Evolutionary conservation across 2,888 invertebrate species (phyloP).

Genomic region (Eupithecia centaureata): DNA sequence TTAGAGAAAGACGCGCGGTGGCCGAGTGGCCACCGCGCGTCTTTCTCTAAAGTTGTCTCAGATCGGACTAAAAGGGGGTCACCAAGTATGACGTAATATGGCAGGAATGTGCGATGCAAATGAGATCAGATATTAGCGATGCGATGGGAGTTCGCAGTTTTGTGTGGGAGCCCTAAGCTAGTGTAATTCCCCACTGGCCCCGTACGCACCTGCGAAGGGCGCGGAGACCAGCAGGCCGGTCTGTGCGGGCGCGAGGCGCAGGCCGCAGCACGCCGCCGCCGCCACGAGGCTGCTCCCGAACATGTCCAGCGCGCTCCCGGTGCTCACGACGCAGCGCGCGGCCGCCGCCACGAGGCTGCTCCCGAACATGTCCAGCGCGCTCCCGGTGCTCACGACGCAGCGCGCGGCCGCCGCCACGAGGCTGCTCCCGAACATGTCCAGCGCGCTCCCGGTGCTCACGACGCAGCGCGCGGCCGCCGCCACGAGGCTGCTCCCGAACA

Average conservation of each 20-base stretch:
- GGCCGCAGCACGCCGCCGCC: slow-evolving; percentile 66
- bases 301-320: slow-evolving; percentile 63
- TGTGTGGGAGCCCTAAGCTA: too few relatives aligned
- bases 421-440: slow-evolving; percentile 72
- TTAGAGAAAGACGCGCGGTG: too few relatives aligned
- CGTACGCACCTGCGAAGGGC: slow-evolving; percentile 63
- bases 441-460: slow-evolving; percentile 56
- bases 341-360: slow-evolving; percentile 56
- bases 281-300: too few relatives aligned
- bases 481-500: slow-evolving; percentile 62
- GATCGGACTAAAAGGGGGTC: too few relatives aligned
- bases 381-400: slow-evolving; percentile 58
- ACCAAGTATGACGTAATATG: too few relatives aligned
- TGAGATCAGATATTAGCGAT: too few relatives aligned
- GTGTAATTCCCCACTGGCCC: too few relatives aligned
- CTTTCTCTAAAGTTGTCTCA: too few relatives aligned
- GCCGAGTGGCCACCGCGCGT: too few relatives aligned
- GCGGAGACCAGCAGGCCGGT: slow-evolving; percentile 62
- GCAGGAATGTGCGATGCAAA: too few relatives aligned
- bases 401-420: slow-evolving; percentile 45
- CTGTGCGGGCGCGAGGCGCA: slow-evolving; percentile 55
- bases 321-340: slow-evolving; percentile 58
- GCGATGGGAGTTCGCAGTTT: too few relatives aligned
- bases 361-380: slow-evolving; percentile 68
- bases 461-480: slow-evolving; percentile 52